Evolutionary conservation across 2,113 vertebrate genomes (phyloP).

Genomic region (Cyanoderma ruficeps): DNA sequence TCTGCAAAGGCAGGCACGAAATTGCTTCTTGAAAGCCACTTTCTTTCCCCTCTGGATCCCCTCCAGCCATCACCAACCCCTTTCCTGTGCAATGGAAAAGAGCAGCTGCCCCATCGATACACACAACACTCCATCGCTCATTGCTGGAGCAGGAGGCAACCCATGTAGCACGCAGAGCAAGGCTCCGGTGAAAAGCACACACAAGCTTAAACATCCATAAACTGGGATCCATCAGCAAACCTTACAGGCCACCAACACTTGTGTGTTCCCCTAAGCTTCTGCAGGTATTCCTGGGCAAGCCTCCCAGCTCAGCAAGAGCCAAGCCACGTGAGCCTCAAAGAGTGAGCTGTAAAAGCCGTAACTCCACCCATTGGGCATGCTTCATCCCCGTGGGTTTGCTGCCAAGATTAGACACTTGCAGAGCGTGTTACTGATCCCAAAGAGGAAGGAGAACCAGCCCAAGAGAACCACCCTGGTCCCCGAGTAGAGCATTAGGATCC

Average conservation of each 20-base stretch:
- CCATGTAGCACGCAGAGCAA: accelerated
- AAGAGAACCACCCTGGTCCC: background rate
- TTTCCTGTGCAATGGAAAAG: background rate
- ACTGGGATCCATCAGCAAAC: background rate
- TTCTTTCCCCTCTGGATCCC: background rate
- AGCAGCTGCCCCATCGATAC: background rate
- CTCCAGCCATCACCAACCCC: background rate
- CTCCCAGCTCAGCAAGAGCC: background rate
- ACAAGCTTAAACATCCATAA: accelerated
- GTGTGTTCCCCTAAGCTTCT: background rate
- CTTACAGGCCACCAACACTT: background rate
- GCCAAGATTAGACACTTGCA: background rate
- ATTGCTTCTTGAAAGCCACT: background rate
- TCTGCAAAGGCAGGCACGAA: background rate
- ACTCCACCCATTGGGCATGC: accelerated
- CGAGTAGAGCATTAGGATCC: accelerated
- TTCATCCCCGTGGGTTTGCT: accelerated
- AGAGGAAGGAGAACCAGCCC: background rate
- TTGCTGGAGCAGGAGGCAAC: background rate
- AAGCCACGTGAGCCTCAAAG: background rate
- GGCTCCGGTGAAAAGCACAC: background rate
- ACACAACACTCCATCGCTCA: accelerated
- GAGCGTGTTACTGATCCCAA: accelerated
- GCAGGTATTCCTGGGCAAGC: background rate
- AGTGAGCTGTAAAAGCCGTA: background rate